Evolutionary conservation across 2,797 vertebrate species (phyloP), one percentile per base, ranked within the genome.

Genomic region (Chaetodon trifasciatus): DNA sequence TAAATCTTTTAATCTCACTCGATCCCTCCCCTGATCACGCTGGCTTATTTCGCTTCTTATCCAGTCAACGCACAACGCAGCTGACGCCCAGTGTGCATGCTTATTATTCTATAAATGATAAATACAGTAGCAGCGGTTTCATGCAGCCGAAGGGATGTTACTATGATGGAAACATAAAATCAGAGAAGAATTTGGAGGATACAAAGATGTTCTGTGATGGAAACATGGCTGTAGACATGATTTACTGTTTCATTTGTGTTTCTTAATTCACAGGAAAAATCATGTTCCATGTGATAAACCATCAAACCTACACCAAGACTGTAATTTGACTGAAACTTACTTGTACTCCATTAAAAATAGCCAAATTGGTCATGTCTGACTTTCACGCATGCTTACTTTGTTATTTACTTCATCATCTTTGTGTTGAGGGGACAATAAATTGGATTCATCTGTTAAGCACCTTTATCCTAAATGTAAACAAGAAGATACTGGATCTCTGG

Each of bases 1-100:
- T 89, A 93, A 91, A 90, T 91, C 93, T 93, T 92, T 93, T 93
- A 94, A 93, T 93, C 93, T 93, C 79, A 64, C 86, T 89, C 83
- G 69, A 93, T 91, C 92, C 88, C 86, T 90, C 67, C 79, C 84
- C 84, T 86, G 88, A 92, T 94, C 89, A 74, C 73, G 80, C 73
- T 17, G 89, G 90, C 91, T 94, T 93, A 93, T 91, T 93, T 89
- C 47, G 53, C 88, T 86, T 92, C 90, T 86, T 75, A 93, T 93
- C 85, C 86, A 83, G 90, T 91, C 89, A 74, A 63, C 28, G 76
- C 86, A 88, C 88, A 86, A 82, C 5, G 40, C 90, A 90, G 92
- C 88, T 92, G 90, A 91, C 76, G 62, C 84, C 77, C 85, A 46
- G 74, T 46, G 40, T 85, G 83, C 84, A 82, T 83, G 73, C 78